A percentile compares a stretch with the other conserved stretches of the same genome.
Conservation (phyloP, 2,113 vertebrate genomes). For the Merops nubicus region DNA sequence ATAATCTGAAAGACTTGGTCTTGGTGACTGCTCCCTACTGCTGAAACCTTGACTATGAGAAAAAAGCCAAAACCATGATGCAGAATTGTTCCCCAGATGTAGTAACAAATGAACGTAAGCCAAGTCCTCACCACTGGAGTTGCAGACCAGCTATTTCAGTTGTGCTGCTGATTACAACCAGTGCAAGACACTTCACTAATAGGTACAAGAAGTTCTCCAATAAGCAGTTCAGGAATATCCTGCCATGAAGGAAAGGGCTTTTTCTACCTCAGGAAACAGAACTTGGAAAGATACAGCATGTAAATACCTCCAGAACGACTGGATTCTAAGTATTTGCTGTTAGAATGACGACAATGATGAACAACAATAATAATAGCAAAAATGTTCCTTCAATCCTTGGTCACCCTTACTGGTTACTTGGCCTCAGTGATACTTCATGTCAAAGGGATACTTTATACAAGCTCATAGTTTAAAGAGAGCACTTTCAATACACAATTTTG, state of each 20-base stretch:
- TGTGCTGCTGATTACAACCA: not conserved
- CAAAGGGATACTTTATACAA: not conserved
- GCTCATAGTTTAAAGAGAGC: not conserved
- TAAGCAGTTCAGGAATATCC: not conserved
- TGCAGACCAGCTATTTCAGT: not conserved
- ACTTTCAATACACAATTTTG: not conserved
- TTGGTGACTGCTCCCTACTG: not conserved
- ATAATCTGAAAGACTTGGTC: not conserved
- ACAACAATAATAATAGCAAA: not conserved
- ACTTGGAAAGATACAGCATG: not conserved
- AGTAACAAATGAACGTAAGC: not conserved
- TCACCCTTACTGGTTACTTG: not conserved
- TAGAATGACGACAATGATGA: not conserved
- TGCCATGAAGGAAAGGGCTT: not conserved
- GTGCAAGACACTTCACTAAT: not conserved
- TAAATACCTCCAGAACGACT: not conserved
- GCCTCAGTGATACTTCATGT: not conserved
- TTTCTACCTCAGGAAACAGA: not conserved
- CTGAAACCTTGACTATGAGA: not conserved
- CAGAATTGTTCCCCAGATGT: not conserved
- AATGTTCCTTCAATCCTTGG: not conserved
- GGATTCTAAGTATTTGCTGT: not conserved
- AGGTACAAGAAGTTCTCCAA: not conserved
- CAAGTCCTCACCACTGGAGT: not conserved
- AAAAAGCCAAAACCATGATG: not conserved